These are phyloP conservation scores for Tinea pellionella DNA, from an alignment of 2,888 invertebrate genomes.

Conservation along the genomic window DNA sequence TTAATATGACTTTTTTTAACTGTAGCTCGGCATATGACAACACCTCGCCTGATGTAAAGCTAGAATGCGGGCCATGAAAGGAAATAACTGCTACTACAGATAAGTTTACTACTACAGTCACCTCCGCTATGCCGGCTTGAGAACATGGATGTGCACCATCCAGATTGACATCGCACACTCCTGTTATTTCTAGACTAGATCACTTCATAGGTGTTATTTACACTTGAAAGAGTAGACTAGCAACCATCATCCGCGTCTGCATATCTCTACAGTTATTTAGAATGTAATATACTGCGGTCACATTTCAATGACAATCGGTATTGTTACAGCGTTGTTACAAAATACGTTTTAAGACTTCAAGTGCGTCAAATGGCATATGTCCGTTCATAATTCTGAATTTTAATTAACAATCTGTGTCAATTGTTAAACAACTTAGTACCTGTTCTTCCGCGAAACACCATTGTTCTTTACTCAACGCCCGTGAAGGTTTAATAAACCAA, in stretches of 20 bases:
- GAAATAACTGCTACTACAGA: no score
- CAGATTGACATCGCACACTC: no score
- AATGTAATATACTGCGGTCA: slow-evolving; percentile 17
- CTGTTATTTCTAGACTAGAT: no score
- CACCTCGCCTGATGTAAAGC: no score
- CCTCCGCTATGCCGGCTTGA: no score
- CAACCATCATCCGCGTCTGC: no score
- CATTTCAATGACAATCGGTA: slow-evolving; percentile 31
- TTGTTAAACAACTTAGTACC: slow-evolving; percentile 33
- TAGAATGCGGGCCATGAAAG: no score
- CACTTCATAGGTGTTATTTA: no score
- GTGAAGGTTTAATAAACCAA: slow-evolving; percentile 40
- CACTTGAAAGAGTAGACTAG: no score
- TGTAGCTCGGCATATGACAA: no score
- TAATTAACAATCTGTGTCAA: slow-evolving; percentile 39
- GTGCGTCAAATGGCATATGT: slow-evolving; percentile 24
- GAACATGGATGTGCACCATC: no score
- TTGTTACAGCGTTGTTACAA: slow-evolving; percentile 19
- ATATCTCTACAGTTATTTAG: neutral
- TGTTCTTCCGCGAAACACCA: slow-evolving; percentile 24
- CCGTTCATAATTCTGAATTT: slow-evolving; percentile 44
- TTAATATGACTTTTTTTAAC: neutral
- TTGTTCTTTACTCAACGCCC: slow-evolving; percentile 36
- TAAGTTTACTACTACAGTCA: no score
- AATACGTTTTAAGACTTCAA: slow-evolving; percentile 1